Conservation (phyloP, 2,113 vertebrate species). For the Nothobranchius furzeri region DNA sequence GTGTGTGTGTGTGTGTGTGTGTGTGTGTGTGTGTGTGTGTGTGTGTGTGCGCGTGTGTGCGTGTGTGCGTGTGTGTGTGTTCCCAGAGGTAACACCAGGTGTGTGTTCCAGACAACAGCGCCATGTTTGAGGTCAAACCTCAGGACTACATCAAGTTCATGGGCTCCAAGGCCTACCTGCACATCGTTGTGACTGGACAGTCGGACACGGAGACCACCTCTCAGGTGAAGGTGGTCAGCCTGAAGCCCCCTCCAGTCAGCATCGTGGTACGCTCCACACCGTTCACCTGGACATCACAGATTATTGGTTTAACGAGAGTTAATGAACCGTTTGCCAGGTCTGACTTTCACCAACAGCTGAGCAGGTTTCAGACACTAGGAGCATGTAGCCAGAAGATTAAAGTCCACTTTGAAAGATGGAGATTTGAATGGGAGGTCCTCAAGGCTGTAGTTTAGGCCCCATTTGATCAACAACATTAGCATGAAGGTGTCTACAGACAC, state of each 20-base stretch:
- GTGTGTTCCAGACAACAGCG: slow-evolving; percentile 64
- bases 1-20: background rate
- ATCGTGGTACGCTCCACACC: slow-evolving; percentile 74
- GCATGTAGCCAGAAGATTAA: no score
- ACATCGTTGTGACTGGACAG: slow-evolving; percentile 79
- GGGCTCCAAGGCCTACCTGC: slow-evolving; percentile 80
- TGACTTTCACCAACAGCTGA: no score
- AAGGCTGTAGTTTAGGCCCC: no score
- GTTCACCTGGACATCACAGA: background rate
- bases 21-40: no score
- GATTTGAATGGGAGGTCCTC: no score
- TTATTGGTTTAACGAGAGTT: no score
- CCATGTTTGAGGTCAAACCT: slow-evolving; percentile 64
- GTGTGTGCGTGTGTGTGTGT: background rate
- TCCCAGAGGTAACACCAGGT: background rate
- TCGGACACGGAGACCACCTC: slow-evolving; percentile 72
- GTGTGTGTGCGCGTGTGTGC: no score
- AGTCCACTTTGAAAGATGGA: no score
- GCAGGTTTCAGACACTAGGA: no score
- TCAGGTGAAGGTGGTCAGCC: slow-evolving; percentile 65
- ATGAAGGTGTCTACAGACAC: no score
- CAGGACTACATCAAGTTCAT: slow-evolving; percentile 82
- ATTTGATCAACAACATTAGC: no score
- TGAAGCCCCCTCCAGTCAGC: slow-evolving; percentile 75
- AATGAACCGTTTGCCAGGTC: no score